Evolutionary conservation across 30 jellyfish, hydroid and myxozoan species (phyloP).

Genomic region (Rhopilema esculentum): DNA sequence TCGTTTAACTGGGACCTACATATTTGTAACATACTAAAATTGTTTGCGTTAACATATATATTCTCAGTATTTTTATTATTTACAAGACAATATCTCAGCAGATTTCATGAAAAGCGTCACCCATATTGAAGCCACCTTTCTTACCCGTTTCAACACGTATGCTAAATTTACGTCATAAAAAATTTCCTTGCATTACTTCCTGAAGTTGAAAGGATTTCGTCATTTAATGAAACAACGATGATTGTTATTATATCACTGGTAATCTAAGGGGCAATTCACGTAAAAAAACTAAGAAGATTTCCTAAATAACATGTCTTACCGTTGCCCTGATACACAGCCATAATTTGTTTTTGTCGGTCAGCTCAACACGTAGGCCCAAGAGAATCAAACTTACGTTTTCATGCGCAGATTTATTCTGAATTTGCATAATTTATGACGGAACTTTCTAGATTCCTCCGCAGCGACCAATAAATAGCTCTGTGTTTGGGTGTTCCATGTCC

Average conservation of each 20-base stretch:
- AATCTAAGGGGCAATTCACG: not conserved
- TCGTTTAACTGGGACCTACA: not conserved
- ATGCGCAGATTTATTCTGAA: conserved; percentile 25
- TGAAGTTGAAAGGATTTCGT: not conserved
- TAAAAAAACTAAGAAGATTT: not conserved
- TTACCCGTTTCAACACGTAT: conserved; percentile 33
- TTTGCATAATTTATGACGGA: conserved; percentile 24
- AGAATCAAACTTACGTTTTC: not conserved
- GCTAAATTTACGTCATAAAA: conserved; percentile 53
- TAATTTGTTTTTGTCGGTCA: conserved; percentile 1
- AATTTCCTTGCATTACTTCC: not conserved
- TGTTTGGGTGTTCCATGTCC: too few species aligned
- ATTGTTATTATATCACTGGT: not conserved
- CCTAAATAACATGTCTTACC: conserved; percentile 22
- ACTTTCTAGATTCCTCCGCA: not conserved
- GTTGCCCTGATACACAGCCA: conserved; percentile 60
- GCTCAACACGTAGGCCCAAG: conserved; percentile 54
- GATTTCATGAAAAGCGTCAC: not conserved
- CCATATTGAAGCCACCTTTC: not conserved
- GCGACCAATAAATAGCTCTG: not conserved
- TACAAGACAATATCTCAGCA: not conserved
- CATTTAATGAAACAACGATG: not conserved
- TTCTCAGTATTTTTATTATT: too few species aligned
- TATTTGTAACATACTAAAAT: too few species aligned
- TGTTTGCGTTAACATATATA: too few species aligned